A percentile compares a stretch with the other conserved stretches of the same genome.
Conservation (phyloP, 2,113 vertebrate genomes). For the Pterocles burchelli region DNA sequence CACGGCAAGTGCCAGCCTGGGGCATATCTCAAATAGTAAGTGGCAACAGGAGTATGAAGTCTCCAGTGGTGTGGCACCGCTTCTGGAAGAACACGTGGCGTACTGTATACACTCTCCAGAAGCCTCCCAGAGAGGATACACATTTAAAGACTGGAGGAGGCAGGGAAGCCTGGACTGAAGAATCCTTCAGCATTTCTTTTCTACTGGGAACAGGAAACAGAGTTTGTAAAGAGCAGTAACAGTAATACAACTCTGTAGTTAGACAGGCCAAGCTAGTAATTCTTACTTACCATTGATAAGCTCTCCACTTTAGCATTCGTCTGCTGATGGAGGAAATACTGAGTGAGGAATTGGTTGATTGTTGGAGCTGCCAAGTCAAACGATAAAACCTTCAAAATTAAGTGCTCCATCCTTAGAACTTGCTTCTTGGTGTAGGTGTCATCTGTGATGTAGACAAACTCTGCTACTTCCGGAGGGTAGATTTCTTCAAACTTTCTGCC, state of each 20-base stretch:
- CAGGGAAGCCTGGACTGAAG: background rate
- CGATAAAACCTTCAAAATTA: constrained; percentile 95
- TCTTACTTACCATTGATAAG: constrained; percentile 86
- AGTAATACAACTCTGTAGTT: background rate
- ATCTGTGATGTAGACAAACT: constrained; percentile 99
- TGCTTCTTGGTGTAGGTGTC: constrained; percentile 99
- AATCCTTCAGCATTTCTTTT: background rate
- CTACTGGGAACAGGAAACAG: background rate
- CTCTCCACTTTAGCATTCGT: constrained; percentile 83
- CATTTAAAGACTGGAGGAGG: background rate
- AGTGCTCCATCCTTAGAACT: constrained; percentile 96
- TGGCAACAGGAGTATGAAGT: fast-evolving
- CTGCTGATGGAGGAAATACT: constrained; percentile 86
- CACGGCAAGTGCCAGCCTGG: background rate
- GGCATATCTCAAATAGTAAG: background rate
- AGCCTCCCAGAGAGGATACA: background rate
- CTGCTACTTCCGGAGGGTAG: constrained; percentile 96
- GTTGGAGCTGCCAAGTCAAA: constrained; percentile 97
- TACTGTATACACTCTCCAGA: fast-evolving
- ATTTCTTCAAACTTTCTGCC: constrained; percentile 98
- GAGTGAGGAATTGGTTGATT: constrained; percentile 94
- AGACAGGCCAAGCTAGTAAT: fast-evolving
- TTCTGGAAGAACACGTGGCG: fast-evolving
- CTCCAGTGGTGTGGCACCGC: background rate
- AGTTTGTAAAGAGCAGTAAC: background rate